Evolutionary conservation across 2,888 invertebrate species (phyloP).

Genomic region (Arenicola marina): DNA sequence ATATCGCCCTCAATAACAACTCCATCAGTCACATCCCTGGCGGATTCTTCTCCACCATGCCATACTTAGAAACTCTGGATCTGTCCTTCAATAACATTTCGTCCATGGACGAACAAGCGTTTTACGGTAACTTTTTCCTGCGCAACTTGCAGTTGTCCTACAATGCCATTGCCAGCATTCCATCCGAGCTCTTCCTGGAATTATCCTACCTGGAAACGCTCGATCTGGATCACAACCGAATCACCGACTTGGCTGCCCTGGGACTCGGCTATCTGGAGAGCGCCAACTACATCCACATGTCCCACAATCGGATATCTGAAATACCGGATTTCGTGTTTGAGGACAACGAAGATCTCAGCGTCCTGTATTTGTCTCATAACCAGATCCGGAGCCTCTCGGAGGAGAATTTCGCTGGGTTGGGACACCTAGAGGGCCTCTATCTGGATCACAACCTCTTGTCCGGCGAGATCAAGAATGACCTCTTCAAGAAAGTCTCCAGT

Average conservation of each 20-base stretch:
- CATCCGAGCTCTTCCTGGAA: not conserved
- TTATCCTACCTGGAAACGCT: not conserved
- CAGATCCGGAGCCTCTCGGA: not conserved
- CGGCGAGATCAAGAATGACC: not conserved
- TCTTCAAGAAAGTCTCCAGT: not conserved
- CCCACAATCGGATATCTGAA: not conserved
- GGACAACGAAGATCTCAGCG: not conserved
- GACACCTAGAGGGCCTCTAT: not conserved
- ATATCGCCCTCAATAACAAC: not conserved
- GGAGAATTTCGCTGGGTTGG: not conserved
- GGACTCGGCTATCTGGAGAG: too few species aligned
- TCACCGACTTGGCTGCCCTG: too few species aligned
- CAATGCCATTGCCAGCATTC: not conserved
- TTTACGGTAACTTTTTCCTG: not conserved
- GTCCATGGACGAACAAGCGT: too few species aligned
- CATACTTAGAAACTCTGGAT: not conserved
- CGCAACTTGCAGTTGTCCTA: not conserved
- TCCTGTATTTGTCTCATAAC: not conserved
- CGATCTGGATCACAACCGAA: too few species aligned
- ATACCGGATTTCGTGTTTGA: not conserved
- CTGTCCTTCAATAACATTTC: conserved; percentile 3
- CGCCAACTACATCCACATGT: not conserved
- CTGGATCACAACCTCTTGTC: not conserved
- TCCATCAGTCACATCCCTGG: not conserved
- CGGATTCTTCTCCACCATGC: not conserved